Evolutionary conservation across 2,797 vertebrate species (phyloP), one percentile per base, ranked within the genome.

Genomic region (Centropyge bicolor): DNA sequence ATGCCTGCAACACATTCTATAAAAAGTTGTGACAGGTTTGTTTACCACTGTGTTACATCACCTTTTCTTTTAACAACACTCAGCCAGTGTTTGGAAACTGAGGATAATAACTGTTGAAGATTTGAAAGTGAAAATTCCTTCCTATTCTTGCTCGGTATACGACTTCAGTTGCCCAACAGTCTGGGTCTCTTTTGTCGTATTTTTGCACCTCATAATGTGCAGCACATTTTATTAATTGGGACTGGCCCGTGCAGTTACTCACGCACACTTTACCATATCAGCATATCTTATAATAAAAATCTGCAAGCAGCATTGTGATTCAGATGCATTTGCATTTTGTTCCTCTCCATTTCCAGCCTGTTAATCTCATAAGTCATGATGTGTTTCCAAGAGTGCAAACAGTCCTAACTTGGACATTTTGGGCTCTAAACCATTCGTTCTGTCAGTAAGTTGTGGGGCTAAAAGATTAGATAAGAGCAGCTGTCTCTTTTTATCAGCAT

Each of bases 391-490:
- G 56, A 62, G 40, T 38, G 59, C 70, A 70, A 73, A 48, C 55
- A 63, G 45, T 46, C 59, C 54, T 35, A 48, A 75, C 57, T 81
- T 67, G 81, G 80, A 87, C 85, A 78, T 85, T 65, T 73, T 77
- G 72, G 78, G 74, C 76, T 76, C 12, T 20, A 76, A 84, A 80
- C 36, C 69, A 38, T 63, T 72, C 2, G 5, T 82, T 70, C 60
- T 70, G 59, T 86, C 74, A 84, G 71, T 48, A 46, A 76, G 52
- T 78, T 51, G 64, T 24, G 36, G 20, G 78, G 55, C 51, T 71
- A 70, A 77, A 85, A 74, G 62, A 82, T 80, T 70, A 86, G 80
- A 88, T 88, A 74, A 86, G 84, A 86, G 68, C 46, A 31, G 61
- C 66, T 81, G 87, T 90, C 89, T 76, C 48, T 76, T 75, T 73